Evolutionary conservation across 2,888 invertebrate genomes (phyloP), one percentile per base, ranked within the genome.

Genomic region (Furcula furcula): DNA sequence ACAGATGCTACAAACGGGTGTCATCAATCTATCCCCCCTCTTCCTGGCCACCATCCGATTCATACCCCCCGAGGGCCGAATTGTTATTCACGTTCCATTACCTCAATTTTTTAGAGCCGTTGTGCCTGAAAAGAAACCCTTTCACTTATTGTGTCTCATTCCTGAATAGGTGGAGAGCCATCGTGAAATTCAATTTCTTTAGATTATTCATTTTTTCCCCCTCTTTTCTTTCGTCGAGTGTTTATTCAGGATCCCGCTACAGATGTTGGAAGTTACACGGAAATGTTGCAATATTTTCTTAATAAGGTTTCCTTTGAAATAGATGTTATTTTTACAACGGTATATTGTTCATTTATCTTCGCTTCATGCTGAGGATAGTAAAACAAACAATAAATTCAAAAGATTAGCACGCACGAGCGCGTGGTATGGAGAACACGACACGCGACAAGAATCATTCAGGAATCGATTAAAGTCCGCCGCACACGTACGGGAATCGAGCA

Each of bases 41-140:
- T 59, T 13, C 49, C 44, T 53, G 45, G 45, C 47, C 50, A 57
- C 59, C 48, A 46, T 54, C 50, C 55, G 53, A 53, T 53, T 55
- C 45, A 37, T 46, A 40, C 62, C 62, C 71, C 69, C 70, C 58
- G 60, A 62, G 66, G 67, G 71, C 71, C 74, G 77, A 86, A 86
- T 87, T 86, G 86, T 85, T 86, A 87, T 87, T 86, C 86, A 82
- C 84, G 79, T 85, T 80, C 84, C 86, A 87, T 84, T 86, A 85
- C 86, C 80, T 85, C 85, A 86, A 78, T 87, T 87, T 86, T 87
- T 87, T 86, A 82, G 80, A 77, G 66, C 66, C 71, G 71, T 79
- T 76, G 74, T 81, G 77, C 67, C 78, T 81, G 76, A 78, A 82
- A 82, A 76, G 80, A 67, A 82, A 84, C 85, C 84, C 84, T 84